phyloP scores from a whole-genome alignment of 1,140 invertebrate genomes.

The Augochlora pura region DNA sequence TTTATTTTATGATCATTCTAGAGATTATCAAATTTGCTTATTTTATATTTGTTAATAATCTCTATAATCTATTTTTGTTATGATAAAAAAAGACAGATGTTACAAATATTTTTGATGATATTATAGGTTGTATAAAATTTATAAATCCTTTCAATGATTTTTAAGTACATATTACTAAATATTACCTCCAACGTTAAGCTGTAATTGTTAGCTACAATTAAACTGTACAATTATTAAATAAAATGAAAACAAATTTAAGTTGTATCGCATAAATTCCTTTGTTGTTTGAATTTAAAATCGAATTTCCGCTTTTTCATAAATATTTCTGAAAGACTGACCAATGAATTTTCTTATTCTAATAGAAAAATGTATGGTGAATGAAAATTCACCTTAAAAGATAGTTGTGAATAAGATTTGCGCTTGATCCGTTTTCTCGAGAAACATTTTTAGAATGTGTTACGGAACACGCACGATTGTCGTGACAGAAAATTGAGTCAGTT shows the following conservation, averaged over 20 bases:
- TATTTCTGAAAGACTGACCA: background rate
- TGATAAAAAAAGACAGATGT: too few relatives aligned
- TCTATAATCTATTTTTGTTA: too few relatives aligned
- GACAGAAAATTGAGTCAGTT: slow-evolving; percentile 55
- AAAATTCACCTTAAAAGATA: slow-evolving; percentile 1
- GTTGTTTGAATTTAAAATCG: background rate
- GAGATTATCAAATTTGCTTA: too few relatives aligned
- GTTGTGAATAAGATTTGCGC: background rate
- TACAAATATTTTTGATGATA: too few relatives aligned
- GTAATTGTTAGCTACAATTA: background rate
- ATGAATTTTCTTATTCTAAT: background rate
- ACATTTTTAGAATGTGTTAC: slow-evolving; percentile 40
- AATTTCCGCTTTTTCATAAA: background rate
- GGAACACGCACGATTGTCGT: slow-evolving; percentile 37
- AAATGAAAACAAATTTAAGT: background rate
- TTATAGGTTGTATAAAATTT: too few relatives aligned
- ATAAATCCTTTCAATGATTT: too few relatives aligned
- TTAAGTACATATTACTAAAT: too few relatives aligned
- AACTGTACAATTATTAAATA: background rate
- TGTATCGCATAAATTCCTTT: background rate
- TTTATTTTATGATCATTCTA: too few relatives aligned
- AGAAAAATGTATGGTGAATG: background rate
- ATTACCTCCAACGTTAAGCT: background rate
- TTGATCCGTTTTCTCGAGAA: slow-evolving; percentile 11
- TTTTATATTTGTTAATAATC: too few relatives aligned